Conservation (phyloP, 2,113 vertebrate species). For the Seriola aureovittata region DNA sequence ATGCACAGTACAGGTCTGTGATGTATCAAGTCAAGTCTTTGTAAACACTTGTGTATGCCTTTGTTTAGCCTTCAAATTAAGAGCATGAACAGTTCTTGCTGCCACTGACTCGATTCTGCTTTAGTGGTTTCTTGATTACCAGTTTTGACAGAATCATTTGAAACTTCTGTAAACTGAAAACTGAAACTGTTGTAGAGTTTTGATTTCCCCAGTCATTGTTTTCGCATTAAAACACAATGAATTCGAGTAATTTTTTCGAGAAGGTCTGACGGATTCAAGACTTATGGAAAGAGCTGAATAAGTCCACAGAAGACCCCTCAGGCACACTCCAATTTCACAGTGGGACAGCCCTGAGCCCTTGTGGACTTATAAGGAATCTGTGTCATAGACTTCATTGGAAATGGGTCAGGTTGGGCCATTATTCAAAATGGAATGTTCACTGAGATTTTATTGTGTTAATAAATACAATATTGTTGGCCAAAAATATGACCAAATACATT, state of each 20-base stretch:
- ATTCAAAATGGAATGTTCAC: not conserved
- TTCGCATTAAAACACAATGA: not conserved
- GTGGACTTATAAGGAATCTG: not conserved
- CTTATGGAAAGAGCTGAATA: not conserved
- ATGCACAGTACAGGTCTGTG: not conserved
- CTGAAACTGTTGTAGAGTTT: not conserved
- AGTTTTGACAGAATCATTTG: too few relatives aligned
- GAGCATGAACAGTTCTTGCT: not conserved
- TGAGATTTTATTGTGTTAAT: not conserved
- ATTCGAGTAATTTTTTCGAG: not conserved
- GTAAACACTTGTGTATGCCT: not conserved
- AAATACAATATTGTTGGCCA: not conserved
- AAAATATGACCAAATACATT: not conserved
- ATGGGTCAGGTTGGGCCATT: conserved; percentile 1
- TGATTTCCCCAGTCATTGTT: not conserved
- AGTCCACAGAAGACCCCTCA: not conserved
- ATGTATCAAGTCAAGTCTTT: not conserved
- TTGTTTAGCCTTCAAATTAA: not conserved
- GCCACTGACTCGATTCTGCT: not conserved
- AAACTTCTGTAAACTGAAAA: too few relatives aligned
- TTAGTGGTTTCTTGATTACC: too few relatives aligned
- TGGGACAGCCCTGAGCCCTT: not conserved
- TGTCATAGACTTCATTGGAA: not conserved
- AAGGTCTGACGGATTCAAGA: not conserved
- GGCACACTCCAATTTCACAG: not conserved